These are phyloP conservation scores for Tychaedon coryphoeus DNA, from an alignment of 2,113 vertebrate genomes.

Conservation along the genomic window DNA sequence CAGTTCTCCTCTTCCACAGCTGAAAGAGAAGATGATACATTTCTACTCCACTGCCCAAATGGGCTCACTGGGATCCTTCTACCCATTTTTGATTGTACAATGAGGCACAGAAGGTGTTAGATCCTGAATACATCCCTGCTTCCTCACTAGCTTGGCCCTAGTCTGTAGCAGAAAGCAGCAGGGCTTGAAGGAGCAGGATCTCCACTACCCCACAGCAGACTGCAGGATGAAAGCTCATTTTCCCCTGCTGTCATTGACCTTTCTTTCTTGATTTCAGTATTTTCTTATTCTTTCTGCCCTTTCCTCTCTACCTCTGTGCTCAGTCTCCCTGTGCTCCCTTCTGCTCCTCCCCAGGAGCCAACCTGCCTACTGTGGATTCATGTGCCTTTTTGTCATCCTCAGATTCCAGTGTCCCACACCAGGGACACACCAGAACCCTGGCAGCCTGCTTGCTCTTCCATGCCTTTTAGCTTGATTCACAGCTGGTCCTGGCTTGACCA, in stretches of 20 bases:
- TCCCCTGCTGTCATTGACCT: not conserved
- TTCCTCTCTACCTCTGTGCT: not conserved
- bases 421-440: not conserved
- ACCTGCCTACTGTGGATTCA: not conserved
- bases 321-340: not conserved
- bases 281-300: not conserved
- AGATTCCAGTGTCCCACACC: not conserved
- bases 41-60: not conserved
- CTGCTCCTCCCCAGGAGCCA: not conserved
- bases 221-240: not conserved
- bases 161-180: not conserved
- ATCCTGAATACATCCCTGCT: not conserved
- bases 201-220: not conserved
- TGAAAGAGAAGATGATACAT: not conserved
- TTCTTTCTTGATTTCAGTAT: not conserved
- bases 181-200: not conserved
- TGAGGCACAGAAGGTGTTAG: not conserved
- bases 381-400: not conserved
- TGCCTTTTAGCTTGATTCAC: not conserved
- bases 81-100: not conserved
- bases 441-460: not conserved
- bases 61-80: not conserved
- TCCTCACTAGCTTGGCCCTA: rapidly evolving
- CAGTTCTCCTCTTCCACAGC: not conserved
- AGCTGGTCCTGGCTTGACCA: not conserved